Evolutionary conservation across 2,888 invertebrate genomes (phyloP).

Genomic region (Nysson spinosus): DNA sequence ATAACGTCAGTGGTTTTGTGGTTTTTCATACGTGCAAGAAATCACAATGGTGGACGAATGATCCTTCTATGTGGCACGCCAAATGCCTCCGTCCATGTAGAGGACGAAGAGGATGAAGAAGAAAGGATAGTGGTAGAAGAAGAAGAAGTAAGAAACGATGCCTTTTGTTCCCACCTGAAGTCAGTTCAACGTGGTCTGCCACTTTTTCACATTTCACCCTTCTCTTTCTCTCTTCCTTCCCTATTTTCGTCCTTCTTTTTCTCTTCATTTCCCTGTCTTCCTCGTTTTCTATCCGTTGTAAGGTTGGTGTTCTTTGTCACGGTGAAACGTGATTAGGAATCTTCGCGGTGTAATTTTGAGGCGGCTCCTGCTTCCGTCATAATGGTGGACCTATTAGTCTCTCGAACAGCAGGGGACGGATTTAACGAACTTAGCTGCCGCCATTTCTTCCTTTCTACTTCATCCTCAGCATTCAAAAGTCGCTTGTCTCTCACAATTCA

Average conservation of each 20-base stretch:
- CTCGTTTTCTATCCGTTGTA: conserved; percentile 23
- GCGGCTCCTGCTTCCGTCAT: conserved; percentile 63
- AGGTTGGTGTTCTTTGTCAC: conserved; percentile 46
- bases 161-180: conserved; percentile 63
- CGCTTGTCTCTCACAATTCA: too few species aligned
- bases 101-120: conserved; percentile 1
- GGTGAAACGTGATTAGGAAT: conserved; percentile 59
- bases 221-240: conserved; percentile 21
- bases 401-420: conserved; percentile 51
- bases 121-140: conserved; percentile 29
- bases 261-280: conserved; percentile 7
- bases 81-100: conserved; percentile 31
- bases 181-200: conserved; percentile 30
- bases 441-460: conserved; percentile 15
- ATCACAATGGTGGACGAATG: conserved; percentile 61
- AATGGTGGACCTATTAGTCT: conserved; percentile 60
- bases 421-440: conserved; percentile 54
- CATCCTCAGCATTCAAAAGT: background rate
- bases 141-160: conserved; percentile 47
- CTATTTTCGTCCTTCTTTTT: conserved; percentile 25
- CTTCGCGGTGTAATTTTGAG: conserved; percentile 57
- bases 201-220: conserved; percentile 53
- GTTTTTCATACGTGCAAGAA: conserved; percentile 69
- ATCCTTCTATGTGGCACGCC: conserved; percentile 45
- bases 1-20: conserved; percentile 66